Evolutionary conservation across 2,888 invertebrate species (phyloP), one percentile per base, ranked within the genome.

Genomic region (Dichetophora obliterata): DNA sequence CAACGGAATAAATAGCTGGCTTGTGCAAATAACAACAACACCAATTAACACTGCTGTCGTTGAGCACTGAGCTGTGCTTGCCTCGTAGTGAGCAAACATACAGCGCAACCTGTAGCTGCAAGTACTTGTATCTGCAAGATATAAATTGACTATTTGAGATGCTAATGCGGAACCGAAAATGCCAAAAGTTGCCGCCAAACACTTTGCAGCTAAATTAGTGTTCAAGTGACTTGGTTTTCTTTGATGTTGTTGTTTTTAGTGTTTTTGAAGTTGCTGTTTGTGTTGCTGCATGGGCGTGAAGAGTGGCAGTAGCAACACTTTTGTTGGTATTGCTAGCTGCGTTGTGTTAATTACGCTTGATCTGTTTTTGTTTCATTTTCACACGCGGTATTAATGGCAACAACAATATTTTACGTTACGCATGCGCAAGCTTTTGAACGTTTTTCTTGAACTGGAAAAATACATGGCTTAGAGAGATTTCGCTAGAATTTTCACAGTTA

Each of bases 121-220:
- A 14, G 2, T 43, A 11, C 43, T 43, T 8, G 3, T 65, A 22
- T 66, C 43, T 24, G 43, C 34, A 22, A 22, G 22, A 70, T n/a
- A 1, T 34, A 16, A 27, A 5, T 34, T 5, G 16, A 14, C 27
- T 54, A 19, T 34, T 70, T 54, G 31, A 74, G 65, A 70, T 77
- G 27, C 61, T 70, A 63, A 72, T 68, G 72, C 76, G 77, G 77
- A 77, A 75, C 69, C 74, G 52, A 52, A 77, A 77, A 77, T 69
- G 63, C 69, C 74, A 74, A 77, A 27, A 50, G 68, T 27, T 50
- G 68, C 52, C 50, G 50, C 24, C 27, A 50, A 68, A 27, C 50
- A 50, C 27, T 50, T 68, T 43, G 43, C 11, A 43, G 43, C 14
- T 43, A 43, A 43, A 14, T 43, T 11, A 43, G 43, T 14, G 43